Percentiles rank a stretch among this genome's conserved stretches.
Conservation (phyloP, 1,140 invertebrate species). For the Habropoda laboriosa region DNA sequence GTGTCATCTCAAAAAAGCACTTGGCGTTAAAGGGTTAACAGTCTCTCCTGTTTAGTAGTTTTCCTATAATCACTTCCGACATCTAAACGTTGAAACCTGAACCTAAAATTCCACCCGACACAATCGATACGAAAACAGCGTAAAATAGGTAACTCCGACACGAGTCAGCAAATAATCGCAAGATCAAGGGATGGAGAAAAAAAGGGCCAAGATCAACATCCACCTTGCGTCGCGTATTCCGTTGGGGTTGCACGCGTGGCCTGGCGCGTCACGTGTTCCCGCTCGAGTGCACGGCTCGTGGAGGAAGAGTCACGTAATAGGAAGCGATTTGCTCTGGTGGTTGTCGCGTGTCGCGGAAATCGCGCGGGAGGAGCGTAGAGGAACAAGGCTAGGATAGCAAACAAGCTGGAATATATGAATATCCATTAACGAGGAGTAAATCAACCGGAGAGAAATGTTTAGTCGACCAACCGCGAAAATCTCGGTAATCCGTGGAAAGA, state of each 20-base stretch:
- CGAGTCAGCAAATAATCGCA: too few relatives aligned
- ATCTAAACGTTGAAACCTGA: too few relatives aligned
- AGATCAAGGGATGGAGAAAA: too few relatives aligned
- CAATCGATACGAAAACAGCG: too few relatives aligned
- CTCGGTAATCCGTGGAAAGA: slow-evolving; percentile 3
- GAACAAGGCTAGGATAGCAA: not conserved
- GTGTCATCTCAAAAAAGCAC: too few relatives aligned
- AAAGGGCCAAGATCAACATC: not conserved
- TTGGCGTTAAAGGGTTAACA: too few relatives aligned
- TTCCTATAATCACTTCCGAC: too few relatives aligned
- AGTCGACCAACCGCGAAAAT: slow-evolving; percentile 56
- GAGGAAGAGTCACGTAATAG: slow-evolving; percentile 60
- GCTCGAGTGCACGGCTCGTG: not conserved
- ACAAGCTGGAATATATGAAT: slow-evolving; percentile 63
- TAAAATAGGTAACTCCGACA: too few relatives aligned
- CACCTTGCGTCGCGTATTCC: slow-evolving; percentile 24
- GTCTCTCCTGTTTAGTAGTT: too few relatives aligned
- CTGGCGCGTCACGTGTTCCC: slow-evolving; percentile 12
- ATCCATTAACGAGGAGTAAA: slow-evolving; percentile 68
- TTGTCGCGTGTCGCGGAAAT: slow-evolving; percentile 52
- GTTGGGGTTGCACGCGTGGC: not conserved
- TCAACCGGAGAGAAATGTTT: slow-evolving; percentile 62
- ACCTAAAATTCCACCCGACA: too few relatives aligned
- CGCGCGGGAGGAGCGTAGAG: slow-evolving; percentile 21
- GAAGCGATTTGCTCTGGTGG: slow-evolving; percentile 58